Evolutionary conservation across 2,113 vertebrate species (phyloP), one percentile per base, ranked within the genome.

Genomic region (human): DNA sequence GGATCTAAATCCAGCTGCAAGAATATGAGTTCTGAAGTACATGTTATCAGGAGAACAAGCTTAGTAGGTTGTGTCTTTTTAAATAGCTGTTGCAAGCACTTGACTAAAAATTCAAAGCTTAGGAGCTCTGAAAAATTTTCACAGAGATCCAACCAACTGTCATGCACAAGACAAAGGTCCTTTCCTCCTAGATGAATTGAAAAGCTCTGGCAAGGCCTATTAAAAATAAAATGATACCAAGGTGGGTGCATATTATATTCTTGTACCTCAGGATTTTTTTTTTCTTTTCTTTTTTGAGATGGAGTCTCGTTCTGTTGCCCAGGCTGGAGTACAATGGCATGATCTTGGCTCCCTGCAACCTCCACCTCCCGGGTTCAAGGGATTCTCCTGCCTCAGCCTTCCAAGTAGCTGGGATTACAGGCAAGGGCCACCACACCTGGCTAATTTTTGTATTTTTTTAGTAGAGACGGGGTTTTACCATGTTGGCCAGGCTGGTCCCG

Each of bases 221-320:
- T 96, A 48, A 95, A 95, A 84, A 64, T 59, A 75, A 97, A 76
- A 94, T 45, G 73, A 93, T 17, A 89, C 32, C 40, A 78, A 86
- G 14, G 43, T 89, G 23, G 30, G 11, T 25, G 2, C 48, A 30
- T 22, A 85, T 35, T 18, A 84, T 89, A 32, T 86, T 86, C 22
- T 57, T 45, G 16, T 78, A 73, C 30, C n/a, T 90, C 38, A 20
- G 66, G 23, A 45, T 73, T n/a, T 30, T 80, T 25, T 57, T 25
- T 61, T 30, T 55, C 18, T 20, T 73, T 59, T 59, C 12, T 64
- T 64, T 64, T 64, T 64, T 64, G 27, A 64, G 61, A 64, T 5
- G 27, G 27, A 64, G 27, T 30, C 61, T 30, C 27, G 11, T 64
- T 30, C 59, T 30, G 59, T 64, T 64, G 59, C 59, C 25, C 59